phyloP scores from a whole-genome alignment of 2,113 vertebrate genomes.

The Rhagologus leucostigma region DNA sequence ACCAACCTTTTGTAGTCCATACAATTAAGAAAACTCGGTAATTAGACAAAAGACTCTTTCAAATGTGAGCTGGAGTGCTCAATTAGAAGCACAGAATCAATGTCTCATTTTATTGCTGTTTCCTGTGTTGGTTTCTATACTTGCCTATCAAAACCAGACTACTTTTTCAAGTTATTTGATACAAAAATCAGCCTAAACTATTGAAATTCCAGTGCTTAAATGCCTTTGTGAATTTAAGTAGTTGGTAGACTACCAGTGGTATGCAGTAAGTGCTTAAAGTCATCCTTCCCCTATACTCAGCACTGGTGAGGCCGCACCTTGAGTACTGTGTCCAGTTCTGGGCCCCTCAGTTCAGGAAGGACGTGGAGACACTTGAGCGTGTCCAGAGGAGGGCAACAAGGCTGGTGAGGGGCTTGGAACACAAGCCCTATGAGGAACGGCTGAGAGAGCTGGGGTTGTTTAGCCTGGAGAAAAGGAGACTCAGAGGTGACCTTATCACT shows the following conservation, averaged over 20 bases:
- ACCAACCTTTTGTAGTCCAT: not conserved
- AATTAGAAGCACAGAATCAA: not conserved
- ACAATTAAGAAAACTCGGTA: not conserved
- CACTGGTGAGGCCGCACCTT: too few species aligned
- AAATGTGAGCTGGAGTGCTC: not conserved
- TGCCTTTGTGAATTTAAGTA: not conserved
- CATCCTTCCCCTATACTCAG: too few species aligned
- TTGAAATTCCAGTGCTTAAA: not conserved
- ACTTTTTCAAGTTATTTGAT: not conserved
- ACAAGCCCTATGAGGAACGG: too few species aligned
- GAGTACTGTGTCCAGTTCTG: too few species aligned
- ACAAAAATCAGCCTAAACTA: not conserved
- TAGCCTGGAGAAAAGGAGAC: too few species aligned
- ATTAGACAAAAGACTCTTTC: not conserved
- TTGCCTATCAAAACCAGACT: not conserved
- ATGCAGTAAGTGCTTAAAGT: not conserved
- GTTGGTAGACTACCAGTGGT: not conserved
- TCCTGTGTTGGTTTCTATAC: not conserved
- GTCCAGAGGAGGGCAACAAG: too few species aligned
- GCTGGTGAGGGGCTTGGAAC: too few species aligned
- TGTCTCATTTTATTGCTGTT: not conserved
- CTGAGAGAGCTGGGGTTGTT: too few species aligned
- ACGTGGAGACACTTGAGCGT: too few species aligned
- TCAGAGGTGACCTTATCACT: too few species aligned
- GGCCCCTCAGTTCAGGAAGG: too few species aligned